Conservation (phyloP, 2,797 vertebrate genomes). For the Micromesistius poutassou region DNA sequence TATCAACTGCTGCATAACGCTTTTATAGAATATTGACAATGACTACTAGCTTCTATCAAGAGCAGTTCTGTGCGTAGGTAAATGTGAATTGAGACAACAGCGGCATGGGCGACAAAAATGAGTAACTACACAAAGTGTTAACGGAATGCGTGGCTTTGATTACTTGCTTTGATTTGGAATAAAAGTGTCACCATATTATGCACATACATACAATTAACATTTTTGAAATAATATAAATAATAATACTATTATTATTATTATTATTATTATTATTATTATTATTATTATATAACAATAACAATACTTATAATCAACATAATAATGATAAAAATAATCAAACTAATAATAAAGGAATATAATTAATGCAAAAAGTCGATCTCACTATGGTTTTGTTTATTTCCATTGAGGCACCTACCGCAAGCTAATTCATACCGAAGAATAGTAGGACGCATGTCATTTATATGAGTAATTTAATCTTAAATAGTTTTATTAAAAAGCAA, state of each 20-base stretch:
- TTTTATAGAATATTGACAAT: not conserved
- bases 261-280: no score
- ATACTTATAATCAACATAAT: not conserved
- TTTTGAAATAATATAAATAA: not conserved
- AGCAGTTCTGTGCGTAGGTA: constrained; percentile 24
- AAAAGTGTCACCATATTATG: not conserved
- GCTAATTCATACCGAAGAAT: not conserved
- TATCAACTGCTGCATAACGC: not conserved
- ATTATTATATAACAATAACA: not conserved
- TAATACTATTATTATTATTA: not conserved
- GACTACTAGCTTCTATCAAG: constrained; percentile 22
- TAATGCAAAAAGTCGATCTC: constrained; percentile 9
- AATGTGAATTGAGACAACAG: constrained; percentile 12
- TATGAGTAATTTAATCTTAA: not conserved
- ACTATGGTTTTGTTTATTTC: constrained; percentile 25
- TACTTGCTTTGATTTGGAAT: not conserved
- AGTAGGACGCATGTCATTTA: not conserved
- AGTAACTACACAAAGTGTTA: constrained; percentile 23
- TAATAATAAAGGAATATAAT: not conserved
- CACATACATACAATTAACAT: not conserved
- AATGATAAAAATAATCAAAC: not conserved
- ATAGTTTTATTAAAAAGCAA: not conserved
- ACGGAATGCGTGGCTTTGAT: constrained; percentile 9
- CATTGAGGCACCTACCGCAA: constrained; percentile 5
- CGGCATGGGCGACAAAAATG: constrained; percentile 16